phyloP scores from a whole-genome alignment of 1,140 invertebrate species.

The Palaemon carinicauda region DNA sequence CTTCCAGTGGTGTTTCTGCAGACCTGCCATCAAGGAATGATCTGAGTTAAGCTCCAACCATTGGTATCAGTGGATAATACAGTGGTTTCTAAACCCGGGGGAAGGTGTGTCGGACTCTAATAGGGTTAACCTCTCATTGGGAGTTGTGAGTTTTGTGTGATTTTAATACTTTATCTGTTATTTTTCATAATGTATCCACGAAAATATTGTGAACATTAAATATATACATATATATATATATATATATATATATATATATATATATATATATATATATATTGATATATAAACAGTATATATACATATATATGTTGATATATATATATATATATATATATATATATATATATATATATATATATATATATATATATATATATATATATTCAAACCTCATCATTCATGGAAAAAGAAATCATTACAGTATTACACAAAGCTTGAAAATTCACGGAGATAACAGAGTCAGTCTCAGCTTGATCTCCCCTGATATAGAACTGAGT shows the following conservation, averaged over 20 bases:
- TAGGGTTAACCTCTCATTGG: not conserved
- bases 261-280: not conserved
- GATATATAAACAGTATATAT: not conserved
- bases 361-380: not conserved
- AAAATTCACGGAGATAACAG: too few species aligned
- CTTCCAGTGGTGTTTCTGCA: not conserved
- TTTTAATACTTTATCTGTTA: not conserved
- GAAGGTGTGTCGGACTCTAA: too few species aligned
- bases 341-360: not conserved
- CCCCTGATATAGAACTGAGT: too few species aligned
- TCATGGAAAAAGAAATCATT: too few species aligned
- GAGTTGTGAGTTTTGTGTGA: too few species aligned
- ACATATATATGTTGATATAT: not conserved
- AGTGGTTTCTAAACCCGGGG: too few species aligned
- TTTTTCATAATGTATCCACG: not conserved
- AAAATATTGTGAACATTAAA: not conserved
- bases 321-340: not conserved
- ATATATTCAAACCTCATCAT: not conserved
- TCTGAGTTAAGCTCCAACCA: not conserved
- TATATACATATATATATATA: not conserved
- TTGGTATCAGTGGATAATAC: too few species aligned
- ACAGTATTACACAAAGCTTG: too few species aligned
- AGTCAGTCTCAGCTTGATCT: too few species aligned
- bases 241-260: slow-evolving; percentile 1
- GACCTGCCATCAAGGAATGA: not conserved